A percentile compares a stretch with the other conserved stretches of the same genome.
These are phyloP conservation scores for Pseudocheirus occidentalis DNA, from an alignment of 2,797 vertebrate species.

Conservation along the genomic window DNA sequence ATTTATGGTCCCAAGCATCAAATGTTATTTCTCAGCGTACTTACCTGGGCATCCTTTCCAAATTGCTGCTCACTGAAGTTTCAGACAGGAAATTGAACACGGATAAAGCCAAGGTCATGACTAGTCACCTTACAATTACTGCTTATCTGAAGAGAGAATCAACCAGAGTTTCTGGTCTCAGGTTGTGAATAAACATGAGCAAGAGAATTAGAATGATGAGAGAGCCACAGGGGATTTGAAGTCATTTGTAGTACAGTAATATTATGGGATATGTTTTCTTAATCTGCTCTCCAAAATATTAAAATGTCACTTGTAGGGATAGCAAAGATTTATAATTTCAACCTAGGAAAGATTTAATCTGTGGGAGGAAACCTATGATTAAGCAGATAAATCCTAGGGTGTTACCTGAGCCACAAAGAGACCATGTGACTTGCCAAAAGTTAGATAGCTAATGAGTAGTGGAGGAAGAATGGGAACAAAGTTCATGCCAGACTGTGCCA, in stretches of 20 bases:
- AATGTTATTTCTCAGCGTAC: conserved; percentile 58
- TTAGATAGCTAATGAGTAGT: not conserved
- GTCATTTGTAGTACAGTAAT: not conserved
- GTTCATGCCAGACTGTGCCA: not conserved
- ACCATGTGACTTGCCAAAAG: not conserved
- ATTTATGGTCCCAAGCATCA: conserved; percentile 69
- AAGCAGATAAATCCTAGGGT: not conserved
- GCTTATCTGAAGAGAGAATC: conserved; percentile 53
- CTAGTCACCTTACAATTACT: conserved; percentile 70
- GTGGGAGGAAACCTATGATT: not conserved
- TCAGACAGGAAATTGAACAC: conserved; percentile 70
- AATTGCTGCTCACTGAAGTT: conserved; percentile 72
- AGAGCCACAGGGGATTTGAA: conserved; percentile 6
- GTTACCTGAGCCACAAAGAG: not conserved
- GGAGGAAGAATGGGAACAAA: not conserved
- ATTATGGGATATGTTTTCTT: conserved; percentile 22
- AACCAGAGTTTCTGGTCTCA: conserved; percentile 62
- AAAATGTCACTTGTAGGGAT: conserved; percentile 36
- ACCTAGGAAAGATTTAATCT: not conserved
- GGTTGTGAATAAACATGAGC: conserved; percentile 64
- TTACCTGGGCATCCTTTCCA: conserved; percentile 70
- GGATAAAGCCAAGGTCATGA: conserved; percentile 71
- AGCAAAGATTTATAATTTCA: not conserved
- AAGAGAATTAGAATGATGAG: conserved; percentile 54
- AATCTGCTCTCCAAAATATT: conserved; percentile 59